A percentile compares a stretch with the other conserved stretches of the same genome.
Conservation (phyloP, 2,113 vertebrate species). For the Halcyon malimbica region DNA sequence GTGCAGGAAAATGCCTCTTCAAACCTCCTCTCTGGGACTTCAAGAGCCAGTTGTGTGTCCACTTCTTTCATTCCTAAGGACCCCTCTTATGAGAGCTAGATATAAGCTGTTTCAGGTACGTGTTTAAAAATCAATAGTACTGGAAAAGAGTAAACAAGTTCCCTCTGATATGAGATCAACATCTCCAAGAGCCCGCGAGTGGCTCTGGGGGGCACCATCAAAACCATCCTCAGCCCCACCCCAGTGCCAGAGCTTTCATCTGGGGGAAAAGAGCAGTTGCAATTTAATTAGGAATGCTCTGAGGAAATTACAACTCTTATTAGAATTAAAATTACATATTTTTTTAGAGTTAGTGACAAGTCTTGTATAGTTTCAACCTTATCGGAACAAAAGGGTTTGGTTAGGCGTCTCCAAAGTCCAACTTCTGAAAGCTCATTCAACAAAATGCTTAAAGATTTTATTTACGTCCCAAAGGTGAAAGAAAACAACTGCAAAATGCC, state of each 20-base stretch:
- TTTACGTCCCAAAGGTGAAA: conserved; percentile 52
- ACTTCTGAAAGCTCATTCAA: conserved; percentile 20
- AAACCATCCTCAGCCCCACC: background rate
- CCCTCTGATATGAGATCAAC: background rate
- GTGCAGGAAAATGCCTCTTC: background rate
- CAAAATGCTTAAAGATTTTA: conserved; percentile 38
- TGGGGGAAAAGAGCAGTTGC: background rate
- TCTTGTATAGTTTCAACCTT: background rate
- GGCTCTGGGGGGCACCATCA: background rate
- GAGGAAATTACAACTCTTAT: background rate
- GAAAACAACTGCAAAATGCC: conserved; percentile 56
- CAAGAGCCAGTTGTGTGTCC: background rate
- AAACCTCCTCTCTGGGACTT: background rate
- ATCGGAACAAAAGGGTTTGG: background rate
- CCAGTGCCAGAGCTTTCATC: background rate
- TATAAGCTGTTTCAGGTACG: background rate
- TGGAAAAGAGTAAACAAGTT: conserved; percentile 3
- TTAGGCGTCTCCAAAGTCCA: background rate
- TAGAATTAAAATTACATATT: background rate
- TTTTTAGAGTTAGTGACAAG: background rate
- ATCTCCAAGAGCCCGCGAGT: background rate
- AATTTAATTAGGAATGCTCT: background rate
- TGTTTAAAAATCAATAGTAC: conserved; percentile 12
- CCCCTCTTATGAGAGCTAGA: background rate
- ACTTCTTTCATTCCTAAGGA: background rate